Conservation (phyloP, 2,888 invertebrate species). For the Anorthoa munda region DNA sequence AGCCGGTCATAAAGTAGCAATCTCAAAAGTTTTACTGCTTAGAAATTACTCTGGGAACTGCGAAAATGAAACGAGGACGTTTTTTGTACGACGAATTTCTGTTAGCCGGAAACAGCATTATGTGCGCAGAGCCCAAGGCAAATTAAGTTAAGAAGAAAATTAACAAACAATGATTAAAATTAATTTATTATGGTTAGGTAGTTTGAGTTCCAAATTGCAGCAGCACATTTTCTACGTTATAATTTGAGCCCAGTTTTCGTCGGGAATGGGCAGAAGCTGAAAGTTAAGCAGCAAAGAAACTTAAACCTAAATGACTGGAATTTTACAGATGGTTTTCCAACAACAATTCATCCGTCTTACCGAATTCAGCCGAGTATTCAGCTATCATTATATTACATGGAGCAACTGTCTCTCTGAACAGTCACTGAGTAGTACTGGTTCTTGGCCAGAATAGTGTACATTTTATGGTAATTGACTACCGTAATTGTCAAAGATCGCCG, state of each 20-base stretch:
- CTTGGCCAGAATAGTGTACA: no score
- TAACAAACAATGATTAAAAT: slow-evolving; percentile 55
- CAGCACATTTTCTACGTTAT: slow-evolving; percentile 34
- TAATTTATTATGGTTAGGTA: slow-evolving; percentile 28
- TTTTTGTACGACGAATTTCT: slow-evolving; percentile 63
- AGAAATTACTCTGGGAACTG: slow-evolving; percentile 65
- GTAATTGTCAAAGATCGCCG: no score
- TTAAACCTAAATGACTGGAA: neutral
- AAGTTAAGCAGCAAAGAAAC: neutral
- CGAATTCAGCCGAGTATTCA: no score
- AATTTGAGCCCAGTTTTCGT: slow-evolving; percentile 9
- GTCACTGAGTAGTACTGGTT: no score
- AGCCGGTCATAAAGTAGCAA: slow-evolving; percentile 67
- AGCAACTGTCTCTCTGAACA: no score
- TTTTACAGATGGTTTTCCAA: no score
- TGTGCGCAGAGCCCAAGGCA: slow-evolving; percentile 24
- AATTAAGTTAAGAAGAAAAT: slow-evolving; percentile 55
- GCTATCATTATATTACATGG: no score
- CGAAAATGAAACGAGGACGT: slow-evolving; percentile 62
- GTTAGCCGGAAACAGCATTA: slow-evolving; percentile 50
- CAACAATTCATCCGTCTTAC: no score
- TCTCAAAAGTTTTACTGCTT: slow-evolving; percentile 65
- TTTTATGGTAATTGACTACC: no score
- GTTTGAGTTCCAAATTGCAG: slow-evolving; percentile 31
- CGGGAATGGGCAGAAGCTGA: neutral